Percentiles rank a stretch among this genome's conserved stretches.
Evolutionary conservation across 2,113 vertebrate genomes (phyloP).

Genomic region (Neopipo cinnamomea): DNA sequence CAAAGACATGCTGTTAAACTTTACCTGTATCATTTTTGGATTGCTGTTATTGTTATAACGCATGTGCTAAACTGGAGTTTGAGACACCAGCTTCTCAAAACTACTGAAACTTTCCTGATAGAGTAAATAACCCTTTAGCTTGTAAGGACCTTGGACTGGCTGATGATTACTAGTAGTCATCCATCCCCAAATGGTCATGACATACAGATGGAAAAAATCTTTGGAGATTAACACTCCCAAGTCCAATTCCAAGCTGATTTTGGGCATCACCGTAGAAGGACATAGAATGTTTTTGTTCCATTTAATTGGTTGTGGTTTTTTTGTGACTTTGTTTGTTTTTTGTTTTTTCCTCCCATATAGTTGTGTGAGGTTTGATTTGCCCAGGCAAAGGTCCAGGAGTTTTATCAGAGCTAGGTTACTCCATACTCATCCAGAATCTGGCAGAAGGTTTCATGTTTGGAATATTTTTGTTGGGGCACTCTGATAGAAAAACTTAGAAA

Average conservation of each 20-base stretch:
- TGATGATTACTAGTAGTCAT: neutral
- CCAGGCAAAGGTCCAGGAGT: neutral
- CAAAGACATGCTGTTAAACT: neutral
- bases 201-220: neutral
- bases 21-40: neutral
- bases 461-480: neutral
- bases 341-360: neutral
- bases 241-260: neutral
- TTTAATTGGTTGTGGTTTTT: neutral
- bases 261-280: rapidly evolving
- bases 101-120: neutral
- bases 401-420: neutral
- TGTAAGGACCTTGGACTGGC: neutral
- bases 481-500: neutral
- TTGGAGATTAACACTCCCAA: neutral
- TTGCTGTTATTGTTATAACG: neutral
- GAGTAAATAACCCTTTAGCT: neutral
- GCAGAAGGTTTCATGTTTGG: neutral
- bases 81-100: neutral
- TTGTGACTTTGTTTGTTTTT: too few species aligned
- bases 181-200: neutral
- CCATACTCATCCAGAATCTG: neutral
- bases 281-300: neutral
- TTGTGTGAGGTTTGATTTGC: neutral
- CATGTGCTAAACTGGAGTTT: neutral